phyloP scores from a whole-genome alignment of 2,797 vertebrate genomes.

The Furcifer pardalis region DNA sequence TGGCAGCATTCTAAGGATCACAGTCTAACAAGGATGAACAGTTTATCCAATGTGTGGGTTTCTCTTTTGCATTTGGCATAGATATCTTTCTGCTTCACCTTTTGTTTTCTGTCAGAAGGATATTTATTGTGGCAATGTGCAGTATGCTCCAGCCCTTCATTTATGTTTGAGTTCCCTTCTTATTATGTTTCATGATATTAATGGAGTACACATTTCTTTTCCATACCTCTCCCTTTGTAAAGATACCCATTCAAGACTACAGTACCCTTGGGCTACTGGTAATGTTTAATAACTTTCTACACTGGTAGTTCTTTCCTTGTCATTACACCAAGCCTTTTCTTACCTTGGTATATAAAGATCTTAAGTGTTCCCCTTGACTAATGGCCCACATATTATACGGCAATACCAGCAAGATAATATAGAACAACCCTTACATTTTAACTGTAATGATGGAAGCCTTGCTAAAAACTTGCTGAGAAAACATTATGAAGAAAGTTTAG shows the following conservation, averaged over 20 bases:
- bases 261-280: slow-evolving; percentile 5
- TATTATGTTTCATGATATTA: slow-evolving; percentile 4
- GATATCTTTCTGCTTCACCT: slow-evolving; percentile 42
- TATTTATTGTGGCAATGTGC: neutral
- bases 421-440: slow-evolving; percentile 12
- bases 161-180: slow-evolving; percentile 21
- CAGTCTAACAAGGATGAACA: slow-evolving; percentile 52
- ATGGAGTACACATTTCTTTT: slow-evolving; percentile 10
- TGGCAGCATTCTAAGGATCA: slow-evolving; percentile 42
- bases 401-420: neutral
- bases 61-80: slow-evolving; percentile 34
- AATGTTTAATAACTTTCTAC: slow-evolving; percentile 38
- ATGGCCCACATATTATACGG: slow-evolving; percentile 7
- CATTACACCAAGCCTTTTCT: slow-evolving; percentile 20
- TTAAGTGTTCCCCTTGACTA: slow-evolving; percentile 31
- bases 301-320: slow-evolving; percentile 43
- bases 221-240: slow-evolving; percentile 31
- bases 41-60: slow-evolving; percentile 45
- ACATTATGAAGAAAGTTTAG: neutral
- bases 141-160: slow-evolving; percentile 24
- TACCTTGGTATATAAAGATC: slow-evolving; percentile 8
- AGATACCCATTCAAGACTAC: slow-evolving; percentile 36
- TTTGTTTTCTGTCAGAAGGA: slow-evolving; percentile 47
- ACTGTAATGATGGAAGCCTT: slow-evolving; percentile 15
- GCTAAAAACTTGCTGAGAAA: slow-evolving; percentile 8